Base-by-base conservation (phyloP, 2,888 invertebrate genomes). In the Ectobius pallidus region DNA sequence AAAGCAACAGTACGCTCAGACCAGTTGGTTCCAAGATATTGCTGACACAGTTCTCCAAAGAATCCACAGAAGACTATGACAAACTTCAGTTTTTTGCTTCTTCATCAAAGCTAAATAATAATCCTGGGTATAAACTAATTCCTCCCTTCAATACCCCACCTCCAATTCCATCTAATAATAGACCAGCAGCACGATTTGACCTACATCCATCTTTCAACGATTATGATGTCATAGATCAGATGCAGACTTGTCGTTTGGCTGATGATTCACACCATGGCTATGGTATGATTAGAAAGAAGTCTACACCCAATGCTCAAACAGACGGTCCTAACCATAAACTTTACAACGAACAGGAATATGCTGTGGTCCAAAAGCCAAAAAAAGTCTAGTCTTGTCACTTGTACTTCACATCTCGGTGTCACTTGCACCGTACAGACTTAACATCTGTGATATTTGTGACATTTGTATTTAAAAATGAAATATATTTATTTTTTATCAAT, bases 351-450 rank as follows among this genome's bases (percentile, higher is more conserved):
- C 89, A 90, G 75, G 92, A 92, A 79, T 94, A 94, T 84, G 93
- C 94, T 75, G 87, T 93, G 79, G 91, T 94, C 72, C 93, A 93
- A 81, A 94, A 94, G 83, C 91, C 93, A 80, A 94, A 94, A 88
- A 88, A 91, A 84, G 93, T 94, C 83, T 93, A 87, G 85, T 75
- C 75, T 16, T 27, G 46, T 46, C 44, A 30, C 30, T 25, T 27
- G 44, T 44, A 27, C 30, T 65, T 65, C 14, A 27, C 44, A n/a
- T 18, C 20, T 46, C 46, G 1, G 18, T 44, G n/a, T 46, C n/a
- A n/a, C 18, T 46, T 6, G n/a, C 44, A 3, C 11, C 4, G 3
- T 2, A 3, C 4, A 3, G 7, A 20, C 7, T 49, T 20, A 20
- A 20, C 11, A 27, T 18, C 65, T 65, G 65, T 65, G 65, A 65